Conservation (phyloP, 2,888 invertebrate genomes). For the Aphidius colemani region DNA sequence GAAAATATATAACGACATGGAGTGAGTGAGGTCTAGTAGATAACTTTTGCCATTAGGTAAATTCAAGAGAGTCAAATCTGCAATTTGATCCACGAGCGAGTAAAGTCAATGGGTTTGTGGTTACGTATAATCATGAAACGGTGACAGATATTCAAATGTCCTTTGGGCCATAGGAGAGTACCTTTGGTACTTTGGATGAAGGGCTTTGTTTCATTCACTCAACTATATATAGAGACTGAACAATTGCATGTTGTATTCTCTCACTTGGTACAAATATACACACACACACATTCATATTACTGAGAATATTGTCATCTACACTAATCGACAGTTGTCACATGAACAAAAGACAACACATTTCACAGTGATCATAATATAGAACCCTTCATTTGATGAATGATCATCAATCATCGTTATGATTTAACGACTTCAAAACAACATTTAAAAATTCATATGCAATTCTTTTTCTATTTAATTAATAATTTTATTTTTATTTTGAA, state of each 20-base stretch:
- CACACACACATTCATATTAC: not conserved
- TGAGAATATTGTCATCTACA: constrained; percentile 19
- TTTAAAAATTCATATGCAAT: too few species aligned
- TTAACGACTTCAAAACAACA: not conserved
- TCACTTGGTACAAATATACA: constrained; percentile 18
- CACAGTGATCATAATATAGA: constrained; percentile 18
- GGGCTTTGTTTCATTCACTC: constrained; percentile 7
- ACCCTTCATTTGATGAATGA: not conserved
- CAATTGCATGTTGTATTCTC: not conserved
- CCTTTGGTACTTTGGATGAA: constrained; percentile 11
- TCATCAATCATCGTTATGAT: not conserved
- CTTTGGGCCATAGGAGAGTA: constrained; percentile 23
- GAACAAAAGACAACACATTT: constrained; percentile 30
- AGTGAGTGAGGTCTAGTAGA: constrained; percentile 19
- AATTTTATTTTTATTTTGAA: too few species aligned
- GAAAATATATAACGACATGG: constrained; percentile 16
- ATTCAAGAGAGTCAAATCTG: constrained; percentile 37
- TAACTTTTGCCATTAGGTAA: constrained; percentile 39
- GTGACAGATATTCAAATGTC: constrained; percentile 39
- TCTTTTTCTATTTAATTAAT: too few species aligned
- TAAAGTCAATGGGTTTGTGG: constrained; percentile 38
- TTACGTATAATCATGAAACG: constrained; percentile 39
- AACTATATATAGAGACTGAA: constrained; percentile 3
- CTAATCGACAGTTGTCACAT: constrained; percentile 38
- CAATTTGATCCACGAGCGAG: constrained; percentile 36